Base-by-base conservation (phyloP, 2,113 vertebrate species). In the Lepisosteus osseus region DNA sequence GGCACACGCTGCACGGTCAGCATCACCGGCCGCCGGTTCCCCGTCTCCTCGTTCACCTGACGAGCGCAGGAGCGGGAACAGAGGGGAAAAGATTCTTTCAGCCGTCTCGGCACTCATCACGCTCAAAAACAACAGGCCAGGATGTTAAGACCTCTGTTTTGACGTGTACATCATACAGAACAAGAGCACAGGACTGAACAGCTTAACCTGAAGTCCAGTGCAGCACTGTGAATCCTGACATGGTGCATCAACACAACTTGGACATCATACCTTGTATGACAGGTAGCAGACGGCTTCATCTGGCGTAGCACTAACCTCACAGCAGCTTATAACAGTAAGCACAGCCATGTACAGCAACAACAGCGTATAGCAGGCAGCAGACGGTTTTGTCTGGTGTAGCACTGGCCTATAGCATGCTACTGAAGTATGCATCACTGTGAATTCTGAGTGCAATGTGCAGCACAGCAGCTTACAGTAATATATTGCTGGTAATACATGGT, bases 31-130 rank as follows among this genome's bases (percentile, higher is more conserved):
- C 95, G 89, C 41, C 95, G 80, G 79, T 97, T 97, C 3, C 95
- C 95, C 0, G 95, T 97, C 86, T 97, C 95, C 76, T 97, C 95
- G 64, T 97, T 97, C 54, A 97, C 95, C 95, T 97, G 83, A 15
- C 42, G 3, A 54, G 68, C 3, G 41, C 0, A 45, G 0, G 7
- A 65, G 0, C 54, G n/a, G 54, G 15, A 45, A 13, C 7, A 4
- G n/a, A 41, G 15, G 67, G 17, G 17, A 13, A 44, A 17, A 17
- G 15, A 17, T 17, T 17, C 15, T 17, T 17, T 17, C 15, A 17
- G 15, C 15, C 15, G 0, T 17, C 15, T 17, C 15, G 15, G 15
- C 15, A 17, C 29, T 29, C 29, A 29, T 1, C 29, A 29, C 29
- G 2, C 29, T 29, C 29, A 29, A 29, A 29, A 29, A 29, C 29